Conservation (phyloP, 2,888 invertebrate species). For the Eretmocerus hayati region DNA sequence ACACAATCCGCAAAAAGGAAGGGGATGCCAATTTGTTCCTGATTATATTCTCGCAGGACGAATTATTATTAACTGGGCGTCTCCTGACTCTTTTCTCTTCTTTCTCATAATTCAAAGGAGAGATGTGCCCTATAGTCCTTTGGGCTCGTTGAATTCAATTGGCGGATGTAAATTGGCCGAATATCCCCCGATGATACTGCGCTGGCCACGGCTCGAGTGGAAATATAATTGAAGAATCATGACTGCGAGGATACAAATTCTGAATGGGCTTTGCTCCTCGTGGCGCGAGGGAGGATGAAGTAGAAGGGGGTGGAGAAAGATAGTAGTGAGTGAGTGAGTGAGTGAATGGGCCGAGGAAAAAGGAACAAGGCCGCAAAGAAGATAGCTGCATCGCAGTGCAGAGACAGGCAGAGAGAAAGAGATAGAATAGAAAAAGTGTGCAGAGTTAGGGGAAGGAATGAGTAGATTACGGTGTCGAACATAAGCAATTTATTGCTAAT, state of each 20-base stretch:
- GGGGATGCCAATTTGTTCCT: too few species aligned
- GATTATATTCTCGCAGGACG: too few species aligned
- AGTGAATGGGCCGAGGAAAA: not conserved
- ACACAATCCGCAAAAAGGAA: too few species aligned
- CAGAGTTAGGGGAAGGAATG: conserved; percentile 8
- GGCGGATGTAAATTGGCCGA: conserved; percentile 15
- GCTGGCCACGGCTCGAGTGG: not conserved
- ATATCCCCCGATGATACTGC: conserved; percentile 11
- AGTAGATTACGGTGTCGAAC: conserved; percentile 26
- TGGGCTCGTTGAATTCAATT: conserved; percentile 11
- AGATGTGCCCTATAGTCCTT: too few species aligned
- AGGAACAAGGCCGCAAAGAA: too few species aligned
- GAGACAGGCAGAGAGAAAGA: conserved; percentile 16
- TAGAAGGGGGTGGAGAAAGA: conserved; percentile 15
- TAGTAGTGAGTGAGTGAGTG: conserved; percentile 12
- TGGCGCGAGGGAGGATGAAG: conserved; percentile 10
- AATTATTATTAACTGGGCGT: too few species aligned
- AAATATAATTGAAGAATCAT: too few species aligned
- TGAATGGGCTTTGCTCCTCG: too few species aligned
- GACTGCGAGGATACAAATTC: too few species aligned
- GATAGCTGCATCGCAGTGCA: too few species aligned
- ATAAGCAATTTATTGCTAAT: conserved; percentile 26
- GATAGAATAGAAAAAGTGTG: conserved; percentile 8
- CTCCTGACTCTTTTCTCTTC: too few species aligned
- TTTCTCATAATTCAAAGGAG: too few species aligned